Evolutionary conservation across 37 sponge, comb jelly and placozoan genomes (phyloP).

Genomic region (Amphimedon queenslandica): DNA sequence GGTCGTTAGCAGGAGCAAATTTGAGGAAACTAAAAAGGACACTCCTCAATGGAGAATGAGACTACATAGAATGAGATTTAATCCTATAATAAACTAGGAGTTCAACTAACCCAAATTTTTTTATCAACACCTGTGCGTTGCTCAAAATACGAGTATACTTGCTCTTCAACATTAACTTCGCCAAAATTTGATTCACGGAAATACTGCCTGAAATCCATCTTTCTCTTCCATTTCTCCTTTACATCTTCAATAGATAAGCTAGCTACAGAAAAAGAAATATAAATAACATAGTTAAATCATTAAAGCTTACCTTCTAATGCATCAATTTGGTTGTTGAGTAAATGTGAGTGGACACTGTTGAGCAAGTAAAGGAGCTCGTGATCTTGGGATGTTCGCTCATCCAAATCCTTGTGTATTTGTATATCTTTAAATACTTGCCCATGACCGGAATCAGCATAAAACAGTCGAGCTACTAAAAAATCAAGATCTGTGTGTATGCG

Average conservation of each 20-base stretch:
- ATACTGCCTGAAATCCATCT: background rate
- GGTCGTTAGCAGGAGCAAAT: background rate
- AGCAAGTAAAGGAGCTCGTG: conserved; percentile 30
- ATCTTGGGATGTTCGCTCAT: conserved; percentile 1
- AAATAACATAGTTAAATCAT: background rate
- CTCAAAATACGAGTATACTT: background rate
- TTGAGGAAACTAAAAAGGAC: conserved; percentile 3
- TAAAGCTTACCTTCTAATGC: background rate
- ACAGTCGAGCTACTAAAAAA: conserved; percentile 33
- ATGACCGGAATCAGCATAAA: background rate
- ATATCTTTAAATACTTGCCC: conserved; percentile 36
- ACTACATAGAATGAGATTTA: background rate
- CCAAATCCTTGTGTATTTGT: conserved; percentile 8
- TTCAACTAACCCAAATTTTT: background rate
- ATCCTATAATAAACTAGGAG: background rate
- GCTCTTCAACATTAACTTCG: background rate
- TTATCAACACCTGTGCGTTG: background rate
- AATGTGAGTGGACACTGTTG: conserved; percentile 13
- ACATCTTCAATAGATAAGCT: background rate
- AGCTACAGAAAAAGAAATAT: background rate
- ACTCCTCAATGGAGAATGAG: background rate
- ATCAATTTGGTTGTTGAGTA: background rate
- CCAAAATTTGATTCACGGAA: background rate
- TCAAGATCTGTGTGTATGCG: conserved; percentile 39
- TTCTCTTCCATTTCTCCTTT: background rate